Evolutionary conservation across 2,113 vertebrate genomes (phyloP), one percentile per base, ranked within the genome.

Genomic region (Bungarus multicinctus): DNA sequence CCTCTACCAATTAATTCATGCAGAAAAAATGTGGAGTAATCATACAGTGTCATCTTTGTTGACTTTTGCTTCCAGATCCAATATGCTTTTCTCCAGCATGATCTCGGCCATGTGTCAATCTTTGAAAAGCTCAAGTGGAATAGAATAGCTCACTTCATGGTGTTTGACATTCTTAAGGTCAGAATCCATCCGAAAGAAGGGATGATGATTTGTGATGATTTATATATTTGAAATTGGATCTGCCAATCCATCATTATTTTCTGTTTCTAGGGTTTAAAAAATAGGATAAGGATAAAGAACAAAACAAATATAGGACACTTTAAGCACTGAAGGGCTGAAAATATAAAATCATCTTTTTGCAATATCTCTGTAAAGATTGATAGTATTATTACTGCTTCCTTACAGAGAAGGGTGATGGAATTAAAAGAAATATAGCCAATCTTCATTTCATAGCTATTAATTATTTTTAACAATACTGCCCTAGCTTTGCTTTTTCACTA

Each of bases 161-260:
- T 98, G 90, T 95, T 98, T 93, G 97, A 97, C 60, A 96, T 98
- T 39, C 90, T 98, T 91, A 98, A 98, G 97, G 98, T 98, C 94
- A 96, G 90, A 25, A 18, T 45, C n/a, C 25, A n/a, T 1, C 9
- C 69, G 39, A 39, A 2, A 39, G 69, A 81, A 81, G n/a, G n/a
- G 69, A 34, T 5, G n/a, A 81, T 81, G 14, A 20, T 20, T 39
- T 81, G 69, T 18, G 34, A n/a, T n/a, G n/a, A 81, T 81, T 39
- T 81, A 81, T 81, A 8, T 39, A 81, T 81, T 81, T 81, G 69
- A 34, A 20, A 39, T 81, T 39, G n/a, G 69, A 1, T 39, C n/a
- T 81, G 69, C 69, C n/a, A 39, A 81, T 81, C 16, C n/a, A 39
- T 39, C 11, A 16, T 74, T 74, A 74, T 74, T 74, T 74, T 74